A percentile compares a stretch with the other conserved stretches of the same genome.
phyloP scores from a whole-genome alignment of 2,113 vertebrate species.

The Pelmatolapia mariae region DNA sequence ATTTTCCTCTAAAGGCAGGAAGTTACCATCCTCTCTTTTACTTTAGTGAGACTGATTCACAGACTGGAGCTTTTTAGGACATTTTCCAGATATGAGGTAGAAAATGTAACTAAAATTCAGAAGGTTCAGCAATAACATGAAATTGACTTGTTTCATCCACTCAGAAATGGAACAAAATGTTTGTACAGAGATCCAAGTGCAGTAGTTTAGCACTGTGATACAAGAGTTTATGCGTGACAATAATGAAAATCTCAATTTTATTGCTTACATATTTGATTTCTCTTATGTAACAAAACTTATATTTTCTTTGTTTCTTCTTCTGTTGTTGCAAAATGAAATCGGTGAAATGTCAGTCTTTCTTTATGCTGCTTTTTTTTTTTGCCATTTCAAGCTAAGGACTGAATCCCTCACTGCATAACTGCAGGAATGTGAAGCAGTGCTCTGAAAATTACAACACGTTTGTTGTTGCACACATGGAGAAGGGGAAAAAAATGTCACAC shows the following conservation, averaged over 20 bases:
- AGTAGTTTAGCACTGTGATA: neutral
- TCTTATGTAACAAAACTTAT: neutral
- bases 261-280: neutral
- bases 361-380: neutral
- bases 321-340: neutral
- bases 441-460: neutral
- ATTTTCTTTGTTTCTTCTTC: neutral
- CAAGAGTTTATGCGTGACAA: neutral
- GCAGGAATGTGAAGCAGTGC: neutral
- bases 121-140: neutral
- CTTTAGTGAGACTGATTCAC: neutral
- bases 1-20: neutral
- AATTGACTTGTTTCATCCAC: neutral
- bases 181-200: neutral
- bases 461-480: neutral
- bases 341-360: neutral
- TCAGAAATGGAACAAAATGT: neutral
- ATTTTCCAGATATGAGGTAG: conserved; percentile 19
- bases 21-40: neutral
- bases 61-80: neutral
- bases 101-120: neutral
- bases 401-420: neutral
- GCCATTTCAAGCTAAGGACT: neutral
- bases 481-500: neutral
- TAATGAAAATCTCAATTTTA: neutral